Conservation (phyloP, 2,888 invertebrate genomes). For the Dryobota labecula region DNA sequence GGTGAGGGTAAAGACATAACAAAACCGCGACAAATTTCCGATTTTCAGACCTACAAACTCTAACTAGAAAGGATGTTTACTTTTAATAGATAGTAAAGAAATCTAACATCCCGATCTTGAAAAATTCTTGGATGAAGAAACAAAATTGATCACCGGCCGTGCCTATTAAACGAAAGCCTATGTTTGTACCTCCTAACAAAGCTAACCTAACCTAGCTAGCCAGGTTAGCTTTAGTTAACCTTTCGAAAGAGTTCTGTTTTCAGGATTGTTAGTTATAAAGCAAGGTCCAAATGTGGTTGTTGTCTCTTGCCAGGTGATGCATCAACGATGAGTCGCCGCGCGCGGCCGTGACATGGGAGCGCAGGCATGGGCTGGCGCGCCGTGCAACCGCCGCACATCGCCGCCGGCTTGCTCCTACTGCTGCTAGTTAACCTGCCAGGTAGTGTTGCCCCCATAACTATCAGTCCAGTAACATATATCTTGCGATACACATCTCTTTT, state of each 20-base stretch:
- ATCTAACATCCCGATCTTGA: not conserved
- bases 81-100: not conserved
- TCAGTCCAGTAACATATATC: not conserved
- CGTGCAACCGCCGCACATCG: conserved; percentile 94
- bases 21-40: not conserved
- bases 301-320: conserved; percentile 86
- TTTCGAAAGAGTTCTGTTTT: not conserved
- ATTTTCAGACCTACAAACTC: not conserved
- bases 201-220: too few species aligned
- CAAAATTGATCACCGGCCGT: not conserved
- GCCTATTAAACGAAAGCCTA: not conserved
- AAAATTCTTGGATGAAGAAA: not conserved
- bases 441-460: conserved; percentile 48
- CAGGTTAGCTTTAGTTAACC: not conserved
- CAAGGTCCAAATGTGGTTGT: not conserved
- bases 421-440: conserved; percentile 89
- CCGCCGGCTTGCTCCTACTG: conserved; percentile 91
- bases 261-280: not conserved
- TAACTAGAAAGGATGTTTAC: not conserved
- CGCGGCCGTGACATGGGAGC: conserved; percentile 94
- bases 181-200: not conserved
- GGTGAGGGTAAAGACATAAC: not conserved
- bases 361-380: conserved; percentile 98
- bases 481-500: conserved; percentile 1
- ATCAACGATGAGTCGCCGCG: conserved; percentile 94